phyloP scores from a whole-genome alignment of 2,888 invertebrate species.

The Leucophora obtusa region DNA sequence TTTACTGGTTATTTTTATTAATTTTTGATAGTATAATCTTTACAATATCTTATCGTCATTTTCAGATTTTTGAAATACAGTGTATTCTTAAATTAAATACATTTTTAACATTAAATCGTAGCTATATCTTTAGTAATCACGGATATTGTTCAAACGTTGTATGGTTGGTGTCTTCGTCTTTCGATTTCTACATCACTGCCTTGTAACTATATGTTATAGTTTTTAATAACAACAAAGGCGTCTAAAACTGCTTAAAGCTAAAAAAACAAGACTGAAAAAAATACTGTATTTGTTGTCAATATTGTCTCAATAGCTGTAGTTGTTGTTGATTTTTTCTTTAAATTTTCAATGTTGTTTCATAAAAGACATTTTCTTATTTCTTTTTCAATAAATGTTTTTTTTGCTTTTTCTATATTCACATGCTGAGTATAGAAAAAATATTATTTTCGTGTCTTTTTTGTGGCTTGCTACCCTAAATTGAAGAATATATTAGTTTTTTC shows the following conservation, averaged over 20 bases:
- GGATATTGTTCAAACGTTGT: background rate
- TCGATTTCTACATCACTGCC: conserved; percentile 29
- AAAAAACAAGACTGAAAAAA: background rate
- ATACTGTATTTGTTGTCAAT: conserved; percentile 38
- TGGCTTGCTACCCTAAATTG: too few relatives aligned
- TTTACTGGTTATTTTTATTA: too few relatives aligned
- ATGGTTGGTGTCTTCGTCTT: conserved; percentile 9
- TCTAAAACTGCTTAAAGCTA: conserved; percentile 30
- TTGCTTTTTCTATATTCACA: background rate
- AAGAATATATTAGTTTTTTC: background rate
- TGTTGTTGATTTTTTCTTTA: conserved; percentile 1
- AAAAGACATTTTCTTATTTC: background rate
- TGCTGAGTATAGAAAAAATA: background rate
- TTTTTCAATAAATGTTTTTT: background rate
- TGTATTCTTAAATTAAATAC: too few relatives aligned
- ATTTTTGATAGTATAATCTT: too few relatives aligned
- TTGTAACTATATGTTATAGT: background rate
- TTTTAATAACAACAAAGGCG: conserved; percentile 18
- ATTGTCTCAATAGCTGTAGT: conserved; percentile 39
- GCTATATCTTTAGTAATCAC: background rate
- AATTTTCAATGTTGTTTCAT: conserved; percentile 1
- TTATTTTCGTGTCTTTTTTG: too few relatives aligned
- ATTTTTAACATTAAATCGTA: too few relatives aligned
- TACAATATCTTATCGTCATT: too few relatives aligned
- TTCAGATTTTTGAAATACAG: too few relatives aligned